Conservation (phyloP, 2,888 invertebrate species). For the Melanargia galathea region DNA sequence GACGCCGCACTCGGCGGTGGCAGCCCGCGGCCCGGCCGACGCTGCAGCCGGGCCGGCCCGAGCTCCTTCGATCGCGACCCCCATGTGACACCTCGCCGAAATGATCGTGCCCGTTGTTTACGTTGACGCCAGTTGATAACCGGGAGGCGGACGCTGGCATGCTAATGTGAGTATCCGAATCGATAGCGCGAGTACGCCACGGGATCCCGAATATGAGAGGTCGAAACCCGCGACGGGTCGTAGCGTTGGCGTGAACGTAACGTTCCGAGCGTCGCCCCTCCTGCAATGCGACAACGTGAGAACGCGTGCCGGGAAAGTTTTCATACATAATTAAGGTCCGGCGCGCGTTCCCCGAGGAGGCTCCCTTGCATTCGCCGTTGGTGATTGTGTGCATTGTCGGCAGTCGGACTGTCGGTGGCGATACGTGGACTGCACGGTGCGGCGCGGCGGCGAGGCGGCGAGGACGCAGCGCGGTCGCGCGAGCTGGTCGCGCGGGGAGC, state of each 20-base stretch:
- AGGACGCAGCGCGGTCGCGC: constrained; percentile 45
- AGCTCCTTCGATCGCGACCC: constrained; percentile 62
- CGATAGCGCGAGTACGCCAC: constrained; percentile 43
- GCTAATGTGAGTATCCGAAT: constrained; percentile 77
- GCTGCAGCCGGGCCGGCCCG: constrained; percentile 64
- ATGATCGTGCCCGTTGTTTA: constrained; percentile 77
- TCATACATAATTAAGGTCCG: constrained; percentile 47
- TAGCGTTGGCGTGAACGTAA: constrained; percentile 31
- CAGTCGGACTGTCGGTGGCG: constrained; percentile 78
- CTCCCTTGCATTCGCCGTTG: constrained; percentile 40
- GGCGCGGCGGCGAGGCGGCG: constrained; percentile 42
- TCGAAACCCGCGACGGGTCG: constrained; percentile 34
- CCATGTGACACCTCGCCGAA: constrained; percentile 63
- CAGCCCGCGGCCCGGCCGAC: constrained; percentile 73
- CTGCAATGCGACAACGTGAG: constrained; percentile 76
- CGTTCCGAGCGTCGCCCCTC: constrained; percentile 47
- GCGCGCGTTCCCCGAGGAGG: constrained; percentile 36
- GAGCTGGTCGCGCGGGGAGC: constrained; percentile 47
- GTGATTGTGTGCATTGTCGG: constrained; percentile 63
- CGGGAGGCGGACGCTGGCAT: constrained; percentile 77
- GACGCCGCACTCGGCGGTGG: constrained; percentile 76
- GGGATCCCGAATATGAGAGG: constrained; percentile 42
- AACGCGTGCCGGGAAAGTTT: constrained; percentile 51
- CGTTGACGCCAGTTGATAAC: constrained; percentile 78
- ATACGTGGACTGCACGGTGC: constrained; percentile 65